These are phyloP conservation scores for Nyleta sp. DNA, from an alignment of 2,888 invertebrate genomes.

Conservation along the genomic window DNA sequence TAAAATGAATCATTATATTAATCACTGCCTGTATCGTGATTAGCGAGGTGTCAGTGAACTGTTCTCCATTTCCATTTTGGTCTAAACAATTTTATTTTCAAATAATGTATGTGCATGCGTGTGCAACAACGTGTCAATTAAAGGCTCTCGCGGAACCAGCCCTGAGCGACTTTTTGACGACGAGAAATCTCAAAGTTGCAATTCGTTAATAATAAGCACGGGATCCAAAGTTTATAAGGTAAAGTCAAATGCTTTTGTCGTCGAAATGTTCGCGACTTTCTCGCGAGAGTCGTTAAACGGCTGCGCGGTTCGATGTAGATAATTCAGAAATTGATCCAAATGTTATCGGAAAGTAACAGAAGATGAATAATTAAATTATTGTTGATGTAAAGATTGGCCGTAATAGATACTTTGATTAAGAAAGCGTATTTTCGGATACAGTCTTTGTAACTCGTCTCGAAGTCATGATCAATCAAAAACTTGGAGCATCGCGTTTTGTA, in stretches of 20 bases:
- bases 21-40: constrained; percentile 76
- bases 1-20: constrained; percentile 66
- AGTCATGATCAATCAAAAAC: constrained; percentile 33
- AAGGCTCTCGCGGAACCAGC: constrained; percentile 44
- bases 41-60: constrained; percentile 54
- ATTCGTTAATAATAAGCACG: constrained; percentile 53
- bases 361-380: constrained; percentile 26
- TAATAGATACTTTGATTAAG: constrained; percentile 29
- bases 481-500: constrained; percentile 31
- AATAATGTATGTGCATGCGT: constrained; percentile 18
- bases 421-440: constrained; percentile 29
- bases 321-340: constrained; percentile 32
- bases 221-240: constrained; percentile 17
- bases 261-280: constrained; percentile 25
- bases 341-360: constrained; percentile 29
- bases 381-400: constrained; percentile 30
- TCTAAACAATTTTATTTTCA: constrained; percentile 9
- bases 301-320: constrained; percentile 56
- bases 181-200: constrained; percentile 40
- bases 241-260: constrained; percentile 28
- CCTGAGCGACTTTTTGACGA: constrained; percentile 35
- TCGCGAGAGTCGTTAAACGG: constrained; percentile 46
- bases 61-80: constrained; percentile 28
- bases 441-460: constrained; percentile 20
- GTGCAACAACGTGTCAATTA: constrained; percentile 58